Evolutionary conservation across 2,797 vertebrate genomes (phyloP).

Genomic region (Lacerta agilis): DNA sequence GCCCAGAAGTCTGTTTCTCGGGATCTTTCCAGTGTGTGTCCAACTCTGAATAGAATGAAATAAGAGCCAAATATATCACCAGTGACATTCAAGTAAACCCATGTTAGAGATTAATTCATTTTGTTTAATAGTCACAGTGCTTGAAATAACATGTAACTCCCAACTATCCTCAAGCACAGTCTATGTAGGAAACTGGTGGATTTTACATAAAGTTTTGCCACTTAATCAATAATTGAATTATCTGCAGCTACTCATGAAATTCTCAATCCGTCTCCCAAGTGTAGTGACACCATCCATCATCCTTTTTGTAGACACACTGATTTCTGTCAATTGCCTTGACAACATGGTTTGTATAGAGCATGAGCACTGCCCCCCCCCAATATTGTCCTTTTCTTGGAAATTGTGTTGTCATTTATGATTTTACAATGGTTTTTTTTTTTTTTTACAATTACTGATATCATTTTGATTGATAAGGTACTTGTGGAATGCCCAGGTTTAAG

Average conservation of each 20-base stretch:
- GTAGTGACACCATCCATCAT: neutral
- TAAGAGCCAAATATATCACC: neutral
- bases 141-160: neutral
- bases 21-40: neutral
- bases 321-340: neutral
- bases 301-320: neutral
- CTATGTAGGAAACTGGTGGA: neutral
- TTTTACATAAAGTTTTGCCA: neutral
- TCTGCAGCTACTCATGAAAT: neutral
- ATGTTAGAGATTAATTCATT: neutral
- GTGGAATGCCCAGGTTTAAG: neutral
- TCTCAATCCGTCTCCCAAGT: neutral
- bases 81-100: neutral
- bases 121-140: neutral
- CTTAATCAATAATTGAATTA: neutral
- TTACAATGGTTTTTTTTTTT: neutral
- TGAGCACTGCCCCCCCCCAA: too few species aligned
- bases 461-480: neutral
- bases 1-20: neutral
- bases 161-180: neutral
- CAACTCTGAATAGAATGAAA: neutral
- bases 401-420: neutral
- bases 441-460: neutral
- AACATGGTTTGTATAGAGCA: neutral
- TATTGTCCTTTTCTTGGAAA: neutral